A percentile compares a stretch with the other conserved stretches of the same genome.
phyloP scores from a whole-genome alignment of 1,140 invertebrate species.

The Neodiprion lecontei region DNA sequence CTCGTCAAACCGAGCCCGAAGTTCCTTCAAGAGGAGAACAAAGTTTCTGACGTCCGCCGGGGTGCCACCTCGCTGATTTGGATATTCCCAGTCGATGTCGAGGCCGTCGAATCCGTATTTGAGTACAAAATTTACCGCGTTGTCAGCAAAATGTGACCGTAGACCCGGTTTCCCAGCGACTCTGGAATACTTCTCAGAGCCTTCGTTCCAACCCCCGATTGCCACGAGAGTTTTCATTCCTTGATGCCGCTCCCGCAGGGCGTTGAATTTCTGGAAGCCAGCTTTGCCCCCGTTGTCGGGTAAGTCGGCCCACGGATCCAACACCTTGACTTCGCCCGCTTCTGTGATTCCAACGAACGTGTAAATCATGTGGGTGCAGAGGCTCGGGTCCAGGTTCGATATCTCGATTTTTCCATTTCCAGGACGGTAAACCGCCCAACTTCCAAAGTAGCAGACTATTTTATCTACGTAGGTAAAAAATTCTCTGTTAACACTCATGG shows the following conservation, averaged over 20 bases:
- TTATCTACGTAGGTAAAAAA: slow-evolving; percentile 50
- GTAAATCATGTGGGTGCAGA: slow-evolving; percentile 80
- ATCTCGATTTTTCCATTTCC: slow-evolving; percentile 71
- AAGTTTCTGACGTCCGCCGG: slow-evolving; percentile 61
- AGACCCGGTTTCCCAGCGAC: slow-evolving; percentile 32
- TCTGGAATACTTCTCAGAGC: slow-evolving; percentile 70
- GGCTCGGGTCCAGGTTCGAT: slow-evolving; percentile 69
- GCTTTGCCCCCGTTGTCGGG: slow-evolving; percentile 60
- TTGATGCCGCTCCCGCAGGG: slow-evolving; percentile 69
- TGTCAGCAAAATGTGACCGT: slow-evolving; percentile 43
- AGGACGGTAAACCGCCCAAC: slow-evolving; percentile 75
- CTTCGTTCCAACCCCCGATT: slow-evolving; percentile 82
- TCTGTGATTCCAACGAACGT: slow-evolving; percentile 70
- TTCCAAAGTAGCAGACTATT: slow-evolving; percentile 75
- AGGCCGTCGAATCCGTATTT: slow-evolving; percentile 58
- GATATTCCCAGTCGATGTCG: slow-evolving; percentile 62
- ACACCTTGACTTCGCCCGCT: slow-evolving; percentile 59
- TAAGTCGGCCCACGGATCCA: slow-evolving; percentile 73
- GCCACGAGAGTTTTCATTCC: slow-evolving; percentile 73
- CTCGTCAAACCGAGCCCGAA: slow-evolving; percentile 65
- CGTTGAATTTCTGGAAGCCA: slow-evolving; percentile 65
- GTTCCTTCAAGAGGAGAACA: slow-evolving; percentile 62
- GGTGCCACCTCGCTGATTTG: slow-evolving; percentile 48
- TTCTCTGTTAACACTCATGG: not conserved
- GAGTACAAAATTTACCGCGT: slow-evolving; percentile 36